Conservation (phyloP, 2,888 invertebrate genomes). For the Macaria liturata region DNA sequence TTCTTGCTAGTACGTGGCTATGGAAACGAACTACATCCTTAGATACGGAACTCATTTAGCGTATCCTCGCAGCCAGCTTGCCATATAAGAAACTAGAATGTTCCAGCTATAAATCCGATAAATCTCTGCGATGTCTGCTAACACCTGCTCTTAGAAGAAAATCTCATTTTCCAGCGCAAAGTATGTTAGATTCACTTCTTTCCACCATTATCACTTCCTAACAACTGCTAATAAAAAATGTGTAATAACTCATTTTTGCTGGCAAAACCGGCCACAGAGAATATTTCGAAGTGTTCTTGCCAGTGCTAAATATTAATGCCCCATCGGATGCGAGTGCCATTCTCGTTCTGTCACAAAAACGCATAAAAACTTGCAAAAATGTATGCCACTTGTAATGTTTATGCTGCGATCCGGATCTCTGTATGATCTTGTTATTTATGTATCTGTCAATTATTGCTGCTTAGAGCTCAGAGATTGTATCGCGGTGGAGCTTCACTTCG, state of each 20-base stretch:
- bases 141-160: neutral
- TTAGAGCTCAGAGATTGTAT: slow-evolving; percentile 7
- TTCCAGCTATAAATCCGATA: too few species aligned
- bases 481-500: slow-evolving; percentile 23
- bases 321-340: slow-evolving; percentile 22
- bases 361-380: slow-evolving; percentile 18
- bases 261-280: slow-evolving; percentile 7
- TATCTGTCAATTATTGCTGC: slow-evolving; percentile 20
- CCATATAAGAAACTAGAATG: too few species aligned
- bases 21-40: too few species aligned
- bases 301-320: slow-evolving; percentile 24
- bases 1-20: too few species aligned
- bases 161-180: neutral
- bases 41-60: too few species aligned
- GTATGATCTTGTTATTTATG: slow-evolving; percentile 24
- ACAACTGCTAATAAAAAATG: slow-evolving; percentile 9
- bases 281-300: slow-evolving; percentile 27
- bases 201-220: slow-evolving; percentile 7
- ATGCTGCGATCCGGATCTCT: slow-evolving; percentile 18
- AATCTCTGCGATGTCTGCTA: too few species aligned
- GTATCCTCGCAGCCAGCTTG: too few species aligned
- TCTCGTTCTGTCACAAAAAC: slow-evolving; percentile 15
- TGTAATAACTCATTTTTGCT: slow-evolving; percentile 18
- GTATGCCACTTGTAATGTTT: slow-evolving; percentile 18
- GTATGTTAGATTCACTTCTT: neutral